Evolutionary conservation across 1,140 invertebrate genomes (phyloP), one percentile per base, ranked within the genome.

Genomic region (Drusus annulatus): DNA sequence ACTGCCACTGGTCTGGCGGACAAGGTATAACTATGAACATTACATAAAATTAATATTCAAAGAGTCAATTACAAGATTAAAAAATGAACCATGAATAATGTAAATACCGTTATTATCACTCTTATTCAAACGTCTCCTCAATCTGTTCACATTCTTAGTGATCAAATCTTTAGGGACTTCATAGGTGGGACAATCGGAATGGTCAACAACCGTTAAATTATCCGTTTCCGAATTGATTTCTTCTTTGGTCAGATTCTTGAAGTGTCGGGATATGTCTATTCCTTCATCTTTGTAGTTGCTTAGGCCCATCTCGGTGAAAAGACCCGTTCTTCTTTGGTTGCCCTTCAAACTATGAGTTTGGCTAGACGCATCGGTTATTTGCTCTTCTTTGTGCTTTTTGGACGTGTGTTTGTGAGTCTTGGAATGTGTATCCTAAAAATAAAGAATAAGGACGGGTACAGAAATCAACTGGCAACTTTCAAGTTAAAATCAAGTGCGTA

Each of bases 101-200:
- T 13, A 10, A 10, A 45, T 45, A 45, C 36, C 36, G 36, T 71
- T 71, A 36, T 56, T 65, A 25, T 65, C 45, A 71, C 71, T 74
- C 17, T 54, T 78, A 21, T 21, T 21, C 13, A 21, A 45, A 58
- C 51, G 52, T 28, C 28, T 68, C 52, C 77, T 82, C 21, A 23
- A 31, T 36, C 36, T 56, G 52, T 19, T 21, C 23, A 17, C 63
- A 54, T 31, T 78, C 19, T 28, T 31, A 15, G 8, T 25, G 56
- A 83, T 65, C 1, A 83, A 36, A 25, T 83, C 82, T 19, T 79
- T 83, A 0, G 82, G 82, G 1, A 80, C 80, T 68, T 83, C 82
- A 25, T 83, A 83, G 52, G 79, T 80, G 0, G 82, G 82, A 28
- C 76, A 79, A 19, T 83, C 80, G 21, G 79, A 80, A 69, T 80